These are phyloP conservation scores for Gracilinanus agilis DNA, from an alignment of 2,113 vertebrate species.

Conservation along the genomic window DNA sequence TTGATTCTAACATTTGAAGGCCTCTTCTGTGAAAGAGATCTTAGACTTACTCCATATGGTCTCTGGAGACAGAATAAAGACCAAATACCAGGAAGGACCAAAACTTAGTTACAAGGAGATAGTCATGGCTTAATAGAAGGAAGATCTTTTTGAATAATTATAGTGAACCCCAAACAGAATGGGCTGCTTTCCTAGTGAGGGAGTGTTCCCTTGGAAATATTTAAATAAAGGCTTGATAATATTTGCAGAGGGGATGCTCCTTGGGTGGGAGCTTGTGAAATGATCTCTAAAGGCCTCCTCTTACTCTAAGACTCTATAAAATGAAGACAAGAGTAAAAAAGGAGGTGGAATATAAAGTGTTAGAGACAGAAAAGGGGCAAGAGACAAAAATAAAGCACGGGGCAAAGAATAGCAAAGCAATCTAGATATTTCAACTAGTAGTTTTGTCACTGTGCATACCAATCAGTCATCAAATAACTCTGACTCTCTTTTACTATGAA, in stretches of 20 bases:
- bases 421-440: conserved; percentile 9
- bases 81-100: neutral
- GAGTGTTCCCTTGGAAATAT: neutral
- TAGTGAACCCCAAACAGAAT: neutral
- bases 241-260: neutral
- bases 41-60: neutral
- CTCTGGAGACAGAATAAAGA: neutral
- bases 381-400: neutral
- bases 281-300: neutral
- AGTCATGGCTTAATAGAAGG: neutral
- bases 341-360: neutral
- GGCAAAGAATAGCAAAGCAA: neutral
- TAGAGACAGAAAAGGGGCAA: neutral
- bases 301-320: neutral
- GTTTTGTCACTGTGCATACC: conserved; percentile 17
- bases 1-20: neutral
- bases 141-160: neutral
- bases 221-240: neutral
- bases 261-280: neutral
- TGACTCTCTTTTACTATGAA: conserved; percentile 19
- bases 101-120: neutral
- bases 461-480: conserved; percentile 33
- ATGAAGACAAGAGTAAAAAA: neutral
- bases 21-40: neutral
- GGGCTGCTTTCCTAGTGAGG: neutral